A percentile compares a stretch with the other conserved stretches of the same genome.
These are phyloP conservation scores for Andrena bicolor DNA, from an alignment of 2,888 invertebrate species.

Conservation along the genomic window DNA sequence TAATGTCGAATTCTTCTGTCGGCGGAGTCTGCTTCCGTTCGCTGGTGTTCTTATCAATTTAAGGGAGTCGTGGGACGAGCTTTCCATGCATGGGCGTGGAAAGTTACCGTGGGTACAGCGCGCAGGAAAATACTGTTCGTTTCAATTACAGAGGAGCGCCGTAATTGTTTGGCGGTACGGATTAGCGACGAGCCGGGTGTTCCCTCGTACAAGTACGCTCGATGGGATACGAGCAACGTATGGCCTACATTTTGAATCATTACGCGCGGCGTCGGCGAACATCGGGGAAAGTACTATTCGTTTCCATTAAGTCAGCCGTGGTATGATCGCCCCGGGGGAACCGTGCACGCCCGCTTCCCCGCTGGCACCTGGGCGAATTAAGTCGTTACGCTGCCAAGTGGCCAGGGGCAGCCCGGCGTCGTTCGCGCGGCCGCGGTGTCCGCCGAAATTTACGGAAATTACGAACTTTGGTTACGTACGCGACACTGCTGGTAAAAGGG, in stretches of 20 bases:
- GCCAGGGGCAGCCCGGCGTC: slow-evolving; percentile 37
- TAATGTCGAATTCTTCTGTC: no score
- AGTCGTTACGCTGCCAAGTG: slow-evolving; percentile 62
- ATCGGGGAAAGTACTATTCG: slow-evolving; percentile 66
- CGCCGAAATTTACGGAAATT: slow-evolving; percentile 64
- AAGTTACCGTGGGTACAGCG: neutral
- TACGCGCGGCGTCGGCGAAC: slow-evolving; percentile 22
- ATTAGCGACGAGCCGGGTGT: slow-evolving; percentile 13
- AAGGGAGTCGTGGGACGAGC: slow-evolving; percentile 24
- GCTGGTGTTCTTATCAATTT: slow-evolving; percentile 8
- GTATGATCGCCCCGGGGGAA: slow-evolving; percentile 63
- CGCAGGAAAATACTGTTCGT: slow-evolving; percentile 35
- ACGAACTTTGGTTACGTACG: slow-evolving; percentile 65
- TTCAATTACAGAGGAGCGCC: slow-evolving; percentile 40
- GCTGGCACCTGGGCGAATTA: slow-evolving; percentile 61
- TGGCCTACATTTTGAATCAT: slow-evolving; percentile 50
- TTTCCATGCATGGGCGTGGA: neutral
- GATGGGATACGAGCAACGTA: slow-evolving; percentile 32
- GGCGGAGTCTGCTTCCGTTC: neutral
- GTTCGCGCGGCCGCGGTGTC: slow-evolving; percentile 9
- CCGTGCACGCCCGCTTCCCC: slow-evolving; percentile 44
- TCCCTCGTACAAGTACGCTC: neutral
- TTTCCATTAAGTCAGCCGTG: slow-evolving; percentile 67
- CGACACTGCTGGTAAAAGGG: neutral
- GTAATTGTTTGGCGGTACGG: slow-evolving; percentile 48